phyloP scores from a whole-genome alignment of 1,140 invertebrate species.

The Scaptomyza montana region DNA sequence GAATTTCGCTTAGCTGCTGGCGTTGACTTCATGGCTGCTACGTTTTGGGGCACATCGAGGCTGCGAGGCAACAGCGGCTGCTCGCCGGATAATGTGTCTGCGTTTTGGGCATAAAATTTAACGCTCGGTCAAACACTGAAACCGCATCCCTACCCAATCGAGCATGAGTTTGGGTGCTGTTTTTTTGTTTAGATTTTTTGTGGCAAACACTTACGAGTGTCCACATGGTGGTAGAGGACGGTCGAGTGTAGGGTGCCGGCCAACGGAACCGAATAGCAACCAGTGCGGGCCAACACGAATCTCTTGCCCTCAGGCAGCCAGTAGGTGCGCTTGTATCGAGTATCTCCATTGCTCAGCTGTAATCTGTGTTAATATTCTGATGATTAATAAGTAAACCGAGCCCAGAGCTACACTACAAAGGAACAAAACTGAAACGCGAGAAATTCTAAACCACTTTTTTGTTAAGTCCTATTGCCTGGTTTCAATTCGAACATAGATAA shows the following conservation, averaged over 20 bases:
- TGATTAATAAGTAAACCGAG: not conserved
- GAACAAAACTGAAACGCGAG: no score
- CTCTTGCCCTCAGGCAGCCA: constrained; percentile 67
- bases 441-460: no score
- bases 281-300: constrained; percentile 61
- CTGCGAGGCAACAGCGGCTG: constrained; percentile 65
- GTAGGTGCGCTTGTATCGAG: constrained; percentile 75
- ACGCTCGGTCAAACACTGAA: constrained; percentile 21
- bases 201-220: constrained; percentile 57
- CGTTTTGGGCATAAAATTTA: constrained; percentile 56
- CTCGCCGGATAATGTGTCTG: constrained; percentile 66
- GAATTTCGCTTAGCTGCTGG: constrained; percentile 64
- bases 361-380: constrained; percentile 44
- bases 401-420: no score
- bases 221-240: constrained; percentile 70
- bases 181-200: not conserved
- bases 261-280: constrained; percentile 71
- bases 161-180: not conserved
- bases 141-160: no score
- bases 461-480: no score
- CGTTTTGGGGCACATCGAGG: constrained; percentile 52
- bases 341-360: constrained; percentile 69
- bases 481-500: no score
- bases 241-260: constrained; percentile 59
- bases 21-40: constrained; percentile 11